Base-by-base conservation (phyloP, 2,113 vertebrate species). In the Notarius quadriscutis region DNA sequence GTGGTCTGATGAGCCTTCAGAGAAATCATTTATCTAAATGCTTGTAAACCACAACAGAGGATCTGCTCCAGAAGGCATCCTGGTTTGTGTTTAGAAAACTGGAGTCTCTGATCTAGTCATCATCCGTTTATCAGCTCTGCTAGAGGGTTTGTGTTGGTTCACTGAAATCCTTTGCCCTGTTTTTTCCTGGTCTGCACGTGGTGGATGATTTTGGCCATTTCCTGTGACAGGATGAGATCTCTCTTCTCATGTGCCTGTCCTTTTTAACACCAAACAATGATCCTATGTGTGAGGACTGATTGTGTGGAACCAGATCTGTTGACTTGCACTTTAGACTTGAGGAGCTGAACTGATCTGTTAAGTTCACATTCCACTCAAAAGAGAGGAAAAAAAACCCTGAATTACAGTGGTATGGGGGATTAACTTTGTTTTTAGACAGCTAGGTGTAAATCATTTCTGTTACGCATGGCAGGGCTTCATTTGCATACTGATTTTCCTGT, bases 401-500 rank as follows among this genome's bases (percentile, higher is more conserved):
- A 58, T 20, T 30, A 11, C 2, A 20, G 77, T 25, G 0, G 53
- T n/a, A 53, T 20, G 27, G 0, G n/a, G 27, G 53, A 87, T 84
- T 53, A 7, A n/a, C 11, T 53, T 53, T 60, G 27, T 63, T 11
- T n/a, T 6, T 50, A 50, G 41, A 65, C 81, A 18, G 41, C 14
- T 69, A 27, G 22, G 72, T 86, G 65, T 80, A 74, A 88, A 88
- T 83, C 89, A 83, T 30, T 48, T 51, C 11, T 48, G 41, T 27
- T 80, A 0, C 69, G 55, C 60, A 25, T 17, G 20, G 67, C 87
- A 75, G 53, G 5, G 22, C 10, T 67, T 51, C 5, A 69, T 91
- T 89, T 88, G 74, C 72, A 84, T 84, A 50, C 88, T 86, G 77
- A 86, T 89, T 87, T 86, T 60, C n/a, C 75, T 84, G 81, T 84